Evolutionary conservation across 2,888 invertebrate genomes (phyloP), one percentile per base, ranked within the genome.

Genomic region (Zhengitettix transpicula): DNA sequence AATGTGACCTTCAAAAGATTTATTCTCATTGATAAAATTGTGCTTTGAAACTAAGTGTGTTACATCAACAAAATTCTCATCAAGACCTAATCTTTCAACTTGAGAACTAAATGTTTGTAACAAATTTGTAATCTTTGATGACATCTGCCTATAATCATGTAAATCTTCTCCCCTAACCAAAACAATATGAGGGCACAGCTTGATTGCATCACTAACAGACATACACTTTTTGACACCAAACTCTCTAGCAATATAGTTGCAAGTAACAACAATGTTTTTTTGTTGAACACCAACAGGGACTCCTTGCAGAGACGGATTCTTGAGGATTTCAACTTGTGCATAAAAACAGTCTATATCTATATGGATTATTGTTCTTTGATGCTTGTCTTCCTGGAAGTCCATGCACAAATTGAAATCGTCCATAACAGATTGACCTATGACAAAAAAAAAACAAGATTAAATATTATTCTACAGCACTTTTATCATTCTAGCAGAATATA

Each of bases 271-370:
- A 61, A 87, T 78, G 71, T 84, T 86, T 71, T 91, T 90, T 73
- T 92, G 91, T 71, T 89, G 85, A 47, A 92, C 81, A 58, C 90
- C 91, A 64, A 90, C 72, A 41, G 89, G 88, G 66, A 81, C 78
- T 58, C 75, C 74, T 63, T 79, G 77, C 58, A 87, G 73, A 66
- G 81, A 77, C 5, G 88, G 87, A 70, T 86, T 81, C 65, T 81
- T 80, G 60, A 85, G 71, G 79, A 85, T 87, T 74, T 90, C 89
- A 65, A 90, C 88, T 78, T 90, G 89, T 62, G 89, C 89, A 74
- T 89, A 90, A 74, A 87, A 90, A 71, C 85, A 89, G 72, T 90
- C 89, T 70, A 89, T 77, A 71, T 90, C 89, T 67, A 90, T 76
- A 71, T 89, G 89, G 68, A 90, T 80, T 66, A 90, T 85, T 63